Percentiles rank a stretch among this genome's conserved stretches.
phyloP scores from a whole-genome alignment of 2,888 invertebrate species.

The Brachypterus glaber region DNA sequence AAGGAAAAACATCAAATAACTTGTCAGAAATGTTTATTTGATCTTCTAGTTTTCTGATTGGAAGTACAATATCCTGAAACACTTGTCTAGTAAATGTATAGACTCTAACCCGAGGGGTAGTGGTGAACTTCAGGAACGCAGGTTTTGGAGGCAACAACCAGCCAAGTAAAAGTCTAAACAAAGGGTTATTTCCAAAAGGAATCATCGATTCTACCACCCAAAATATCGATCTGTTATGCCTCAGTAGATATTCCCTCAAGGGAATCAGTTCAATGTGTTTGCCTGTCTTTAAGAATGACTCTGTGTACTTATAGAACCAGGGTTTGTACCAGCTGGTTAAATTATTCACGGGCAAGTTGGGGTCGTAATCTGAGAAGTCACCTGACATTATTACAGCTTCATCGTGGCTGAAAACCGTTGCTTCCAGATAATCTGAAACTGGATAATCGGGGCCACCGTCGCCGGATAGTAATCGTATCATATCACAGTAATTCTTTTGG shows the following conservation, averaged over 20 bases:
- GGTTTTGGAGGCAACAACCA: conserved; percentile 63
- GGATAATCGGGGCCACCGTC: conserved; percentile 41
- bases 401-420: conserved; percentile 51
- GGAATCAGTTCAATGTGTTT: conserved; percentile 53
- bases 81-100: conserved; percentile 63
- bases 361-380: conserved; percentile 52
- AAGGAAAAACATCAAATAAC: conserved; percentile 56
- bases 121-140: conserved; percentile 63
- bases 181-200: conserved; percentile 55
- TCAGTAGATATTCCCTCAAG: conserved; percentile 51
- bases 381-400: conserved; percentile 59
- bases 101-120: conserved; percentile 56
- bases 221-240: conserved; percentile 60
- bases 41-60: conserved; percentile 53
- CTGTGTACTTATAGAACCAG: conserved; percentile 62
- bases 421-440: conserved; percentile 56
- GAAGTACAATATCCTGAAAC: conserved; percentile 62
- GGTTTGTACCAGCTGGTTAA: conserved; percentile 59
- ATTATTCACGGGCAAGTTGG: conserved; percentile 45
- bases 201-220: conserved; percentile 67
- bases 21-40: conserved; percentile 51
- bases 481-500: conserved; percentile 53
- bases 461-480: conserved; percentile 51
- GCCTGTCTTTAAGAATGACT: conserved; percentile 47
- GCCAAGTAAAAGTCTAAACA: conserved; percentile 54